Base-by-base conservation (phyloP, 2,797 vertebrate genomes). In the Pangasius sanitwongsei region DNA sequence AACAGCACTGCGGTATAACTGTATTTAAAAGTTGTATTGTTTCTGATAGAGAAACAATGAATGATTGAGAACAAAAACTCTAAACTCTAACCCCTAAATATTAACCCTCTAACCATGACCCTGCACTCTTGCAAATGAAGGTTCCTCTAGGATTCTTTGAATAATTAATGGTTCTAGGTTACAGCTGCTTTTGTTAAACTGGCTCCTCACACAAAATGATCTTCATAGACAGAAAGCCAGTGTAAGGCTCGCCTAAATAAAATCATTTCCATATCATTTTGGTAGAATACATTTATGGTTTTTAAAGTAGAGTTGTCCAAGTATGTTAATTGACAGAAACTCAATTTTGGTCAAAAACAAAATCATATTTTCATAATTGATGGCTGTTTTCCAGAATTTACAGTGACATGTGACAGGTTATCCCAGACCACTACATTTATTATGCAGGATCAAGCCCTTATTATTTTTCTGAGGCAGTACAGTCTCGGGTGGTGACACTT, bases 381-480 rank as follows among this genome's bases (percentile, higher is more conserved):
- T 31, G 28, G 53, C 8, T n/a, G 12, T 53, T 67, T 69, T 50
- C 9, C n/a, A 57, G 20, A 83, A 57, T 74, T 63, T 63, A 1
- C n/a, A 75, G 6, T 88, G 57, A 75, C 44, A 18, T 41, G 48
- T 41, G 44, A 72, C 69, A 31, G 20, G 18, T 1, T 50, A 15
- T 9, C 48, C n/a, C 61, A 81, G 59, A 31, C 83, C 69, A 84
- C 25, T 70, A 63, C 61, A 69, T 61, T 70, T 84, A 85, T 86
- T 91, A 69, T 86, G 82, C 87, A 90, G 74, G 74, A 89, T 84
- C 87, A 37, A 87, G 77, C 13, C 65, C 82, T 85, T 74, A 81
- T 90, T 91, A 65, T 86, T 89, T 89, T 90, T 91, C 86, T 88
- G 87, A 87, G 81, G 37, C 89, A 90, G 77, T 57, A 12, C 81